Evolutionary conservation across 1,140 invertebrate species (phyloP).

Genomic region (Ceratosolen fusciceps): DNA sequence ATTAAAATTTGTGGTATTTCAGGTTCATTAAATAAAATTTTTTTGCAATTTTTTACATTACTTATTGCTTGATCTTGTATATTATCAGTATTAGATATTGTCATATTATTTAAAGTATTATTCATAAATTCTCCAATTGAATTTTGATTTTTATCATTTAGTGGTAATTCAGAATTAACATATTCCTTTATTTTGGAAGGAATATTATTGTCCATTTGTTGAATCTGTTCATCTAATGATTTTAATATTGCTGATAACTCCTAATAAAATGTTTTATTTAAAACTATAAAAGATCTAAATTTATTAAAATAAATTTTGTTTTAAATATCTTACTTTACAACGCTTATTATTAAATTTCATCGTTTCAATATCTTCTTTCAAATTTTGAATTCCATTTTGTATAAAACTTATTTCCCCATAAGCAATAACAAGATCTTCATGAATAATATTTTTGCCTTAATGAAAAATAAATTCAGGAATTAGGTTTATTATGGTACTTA

Average conservation of each 20-base stretch:
- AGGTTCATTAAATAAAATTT: slow-evolving; percentile 59
- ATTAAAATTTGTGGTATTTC: slow-evolving; percentile 53
- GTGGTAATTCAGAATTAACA: slow-evolving; percentile 31
- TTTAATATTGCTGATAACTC: slow-evolving; percentile 46
- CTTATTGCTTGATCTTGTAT: not conserved
- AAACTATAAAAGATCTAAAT: slow-evolving; percentile 12
- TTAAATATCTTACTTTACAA: slow-evolving; percentile 51
- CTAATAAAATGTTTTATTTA: slow-evolving; percentile 42
- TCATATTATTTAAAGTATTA: slow-evolving; percentile 13
- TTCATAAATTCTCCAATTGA: not conserved
- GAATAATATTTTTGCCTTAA: slow-evolving; percentile 52
- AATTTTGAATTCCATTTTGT: slow-evolving; percentile 35
- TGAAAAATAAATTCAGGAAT: slow-evolving; percentile 7
- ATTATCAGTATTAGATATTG: not conserved
- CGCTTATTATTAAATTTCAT: slow-evolving; percentile 53
- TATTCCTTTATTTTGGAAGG: slow-evolving; percentile 52
- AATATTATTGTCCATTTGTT: slow-evolving; percentile 56
- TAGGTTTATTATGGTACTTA: not conserved
- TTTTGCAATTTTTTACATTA: slow-evolving; percentile 57
- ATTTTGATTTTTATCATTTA: slow-evolving; percentile 1
- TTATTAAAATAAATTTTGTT: not conserved
- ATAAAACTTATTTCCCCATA: slow-evolving; percentile 30
- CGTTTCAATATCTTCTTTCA: slow-evolving; percentile 49
- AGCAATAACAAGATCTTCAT: slow-evolving; percentile 49
- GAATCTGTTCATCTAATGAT: slow-evolving; percentile 50